Evolutionary conservation across 2,888 invertebrate genomes (phyloP).

Genomic region (Acrobasis consociella): DNA sequence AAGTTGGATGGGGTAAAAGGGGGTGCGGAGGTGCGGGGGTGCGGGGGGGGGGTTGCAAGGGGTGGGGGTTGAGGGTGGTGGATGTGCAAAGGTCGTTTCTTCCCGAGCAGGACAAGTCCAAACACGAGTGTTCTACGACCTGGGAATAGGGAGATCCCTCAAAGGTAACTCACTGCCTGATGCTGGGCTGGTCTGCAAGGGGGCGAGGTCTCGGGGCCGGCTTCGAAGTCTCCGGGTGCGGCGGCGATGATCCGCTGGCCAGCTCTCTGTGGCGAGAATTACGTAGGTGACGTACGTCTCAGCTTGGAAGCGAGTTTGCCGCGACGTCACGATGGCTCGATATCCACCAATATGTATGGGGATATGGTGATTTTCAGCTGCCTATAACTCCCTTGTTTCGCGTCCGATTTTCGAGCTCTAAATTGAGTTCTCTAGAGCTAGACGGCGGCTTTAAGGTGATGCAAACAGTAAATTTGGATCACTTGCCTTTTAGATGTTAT

Average conservation of each 20-base stretch:
- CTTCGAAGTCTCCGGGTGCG: neutral
- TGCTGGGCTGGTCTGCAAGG: neutral
- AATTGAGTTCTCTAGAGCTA: neutral
- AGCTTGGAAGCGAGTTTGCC: neutral
- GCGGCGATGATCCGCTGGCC: neutral
- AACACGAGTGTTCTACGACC: neutral
- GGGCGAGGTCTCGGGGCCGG: neutral
- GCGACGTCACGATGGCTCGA: neutral
- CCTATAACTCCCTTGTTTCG: neutral
- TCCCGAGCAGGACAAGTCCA: conserved; percentile 1
- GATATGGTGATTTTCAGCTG: neutral
- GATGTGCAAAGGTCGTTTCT: neutral
- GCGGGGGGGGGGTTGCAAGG: neutral
- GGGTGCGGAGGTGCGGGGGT: neutral
- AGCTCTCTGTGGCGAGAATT: neutral
- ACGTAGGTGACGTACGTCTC: neutral
- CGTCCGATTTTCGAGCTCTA: neutral
- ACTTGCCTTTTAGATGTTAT: neutral
- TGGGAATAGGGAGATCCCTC: neutral
- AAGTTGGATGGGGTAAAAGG: neutral
- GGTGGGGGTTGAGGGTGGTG: neutral
- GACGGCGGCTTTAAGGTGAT: neutral
- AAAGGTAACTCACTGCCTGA: neutral
- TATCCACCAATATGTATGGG: neutral
- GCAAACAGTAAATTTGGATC: neutral